Conservation (phyloP, 2,797 vertebrate genomes). For the Sebastes minor region DNA sequence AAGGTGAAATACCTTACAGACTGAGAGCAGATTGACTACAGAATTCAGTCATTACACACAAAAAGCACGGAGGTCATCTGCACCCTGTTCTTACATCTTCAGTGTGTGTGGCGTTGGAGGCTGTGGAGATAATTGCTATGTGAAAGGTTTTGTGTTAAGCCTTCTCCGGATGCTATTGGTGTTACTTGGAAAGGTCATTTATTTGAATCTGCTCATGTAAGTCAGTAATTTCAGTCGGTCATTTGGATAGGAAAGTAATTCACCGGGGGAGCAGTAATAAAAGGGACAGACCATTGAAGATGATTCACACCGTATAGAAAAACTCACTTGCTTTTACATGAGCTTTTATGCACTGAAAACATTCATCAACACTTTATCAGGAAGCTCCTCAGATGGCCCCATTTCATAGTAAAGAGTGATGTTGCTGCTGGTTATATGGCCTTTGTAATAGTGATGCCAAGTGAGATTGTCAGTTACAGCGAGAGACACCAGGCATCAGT, state of each 20-base stretch:
- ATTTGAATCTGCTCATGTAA: conserved; percentile 20
- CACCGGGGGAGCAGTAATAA: conserved; percentile 26
- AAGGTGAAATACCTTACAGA: not conserved
- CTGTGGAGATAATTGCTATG: conserved; percentile 6
- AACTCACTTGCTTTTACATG: conserved; percentile 29
- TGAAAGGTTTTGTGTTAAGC: conserved; percentile 32
- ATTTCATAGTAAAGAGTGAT: conserved; percentile 38
- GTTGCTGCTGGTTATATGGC: conserved; percentile 35
- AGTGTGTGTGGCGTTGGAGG: not conserved
- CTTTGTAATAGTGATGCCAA: conserved; percentile 23
- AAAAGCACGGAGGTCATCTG: not conserved
- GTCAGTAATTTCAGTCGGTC: conserved; percentile 37
- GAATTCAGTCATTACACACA: not conserved
- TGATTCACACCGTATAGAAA: conserved; percentile 35
- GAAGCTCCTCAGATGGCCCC: conserved; percentile 29
- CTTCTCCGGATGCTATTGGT: not conserved
- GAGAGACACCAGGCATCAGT: conserved; percentile 17
- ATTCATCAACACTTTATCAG: conserved; percentile 52
- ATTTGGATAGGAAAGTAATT: conserved; percentile 38
- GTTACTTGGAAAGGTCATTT: conserved; percentile 27
- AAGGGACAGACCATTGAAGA: conserved; percentile 18
- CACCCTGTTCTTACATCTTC: not conserved
- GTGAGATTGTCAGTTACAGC: conserved; percentile 32
- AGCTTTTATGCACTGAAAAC: conserved; percentile 44
- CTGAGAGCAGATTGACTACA: not conserved